These are phyloP conservation scores for Brachionus asplanchnoidis DNA, from an alignment of 1,140 invertebrate genomes.

Conservation along the genomic window DNA sequence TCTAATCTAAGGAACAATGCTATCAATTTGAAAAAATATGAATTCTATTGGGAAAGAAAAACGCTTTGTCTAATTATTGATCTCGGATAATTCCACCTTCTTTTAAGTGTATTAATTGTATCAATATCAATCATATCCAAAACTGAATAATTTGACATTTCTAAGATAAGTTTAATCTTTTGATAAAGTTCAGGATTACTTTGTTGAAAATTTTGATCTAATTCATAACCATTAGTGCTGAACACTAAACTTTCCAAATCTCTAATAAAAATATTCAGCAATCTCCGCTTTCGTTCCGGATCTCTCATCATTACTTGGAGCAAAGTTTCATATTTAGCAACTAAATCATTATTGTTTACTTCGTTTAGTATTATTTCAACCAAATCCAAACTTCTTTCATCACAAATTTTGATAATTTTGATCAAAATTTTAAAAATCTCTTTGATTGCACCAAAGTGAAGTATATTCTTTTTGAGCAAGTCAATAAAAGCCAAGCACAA, in stretches of 20 bases:
- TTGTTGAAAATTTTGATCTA: background rate
- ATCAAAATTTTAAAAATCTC: background rate
- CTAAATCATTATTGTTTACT: background rate
- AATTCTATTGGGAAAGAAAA: too few species aligned
- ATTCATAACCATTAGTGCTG: background rate
- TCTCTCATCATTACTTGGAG: background rate
- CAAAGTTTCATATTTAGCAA: background rate
- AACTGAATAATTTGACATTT: background rate
- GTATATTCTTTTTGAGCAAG: background rate
- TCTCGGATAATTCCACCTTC: conserved; percentile 7
- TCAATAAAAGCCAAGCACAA: background rate
- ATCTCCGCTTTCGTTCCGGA: background rate
- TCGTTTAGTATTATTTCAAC: background rate
- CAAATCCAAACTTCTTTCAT: background rate
- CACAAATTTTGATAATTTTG: background rate
- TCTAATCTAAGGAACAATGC: too few species aligned
- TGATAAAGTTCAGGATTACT: background rate
- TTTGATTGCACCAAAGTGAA: background rate
- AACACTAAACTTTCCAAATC: background rate
- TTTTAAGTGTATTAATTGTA: background rate
- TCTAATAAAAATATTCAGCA: background rate
- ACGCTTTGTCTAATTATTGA: background rate
- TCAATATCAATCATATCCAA: background rate
- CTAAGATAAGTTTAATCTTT: background rate
- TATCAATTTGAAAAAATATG: too few species aligned